Evolutionary conservation across 2,797 vertebrate genomes (phyloP).

Genomic region (Synanceia verrucosa): DNA sequence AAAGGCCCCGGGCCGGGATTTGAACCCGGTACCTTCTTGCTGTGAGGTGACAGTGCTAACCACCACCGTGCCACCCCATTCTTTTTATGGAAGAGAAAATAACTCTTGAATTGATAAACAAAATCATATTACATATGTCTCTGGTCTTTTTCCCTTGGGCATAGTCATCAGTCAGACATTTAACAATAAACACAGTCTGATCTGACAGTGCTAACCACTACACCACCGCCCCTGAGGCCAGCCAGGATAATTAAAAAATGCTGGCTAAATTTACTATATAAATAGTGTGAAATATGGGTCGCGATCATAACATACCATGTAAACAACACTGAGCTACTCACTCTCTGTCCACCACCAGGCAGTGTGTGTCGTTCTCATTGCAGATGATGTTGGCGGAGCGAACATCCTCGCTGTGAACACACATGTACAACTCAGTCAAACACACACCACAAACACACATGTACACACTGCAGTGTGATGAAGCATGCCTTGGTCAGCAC

Average conservation of each 20-base stretch:
- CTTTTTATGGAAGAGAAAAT: too few species aligned
- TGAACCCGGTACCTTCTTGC: too few species aligned
- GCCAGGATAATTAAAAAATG: neutral
- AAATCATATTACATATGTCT: too few species aligned
- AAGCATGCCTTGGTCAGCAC: constrained; percentile 14
- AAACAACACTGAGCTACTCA: constrained; percentile 65
- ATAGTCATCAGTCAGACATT: too few species aligned
- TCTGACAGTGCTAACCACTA: too few species aligned
- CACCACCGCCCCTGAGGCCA: too few species aligned
- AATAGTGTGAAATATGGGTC: neutral
- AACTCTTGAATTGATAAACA: too few species aligned
- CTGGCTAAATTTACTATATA: neutral
- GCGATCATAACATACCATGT: neutral
- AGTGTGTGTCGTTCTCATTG: constrained; percentile 82
- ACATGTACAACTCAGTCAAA: constrained; percentile 1
- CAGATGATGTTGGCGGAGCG: constrained; percentile 87
- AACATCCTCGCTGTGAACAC: constrained; percentile 81
- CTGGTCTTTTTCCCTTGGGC: too few species aligned
- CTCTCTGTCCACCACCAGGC: constrained; percentile 87
- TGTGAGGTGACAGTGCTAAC: too few species aligned
- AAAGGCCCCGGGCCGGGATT: too few species aligned
- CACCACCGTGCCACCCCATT: too few species aligned
- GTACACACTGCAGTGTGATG: neutral
- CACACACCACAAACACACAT: neutral
- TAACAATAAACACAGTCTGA: too few species aligned